A percentile compares a stretch with the other conserved stretches of the same genome.
phyloP scores from a whole-genome alignment of 2,797 vertebrate genomes.

The Propithecus perrieri region DNA sequence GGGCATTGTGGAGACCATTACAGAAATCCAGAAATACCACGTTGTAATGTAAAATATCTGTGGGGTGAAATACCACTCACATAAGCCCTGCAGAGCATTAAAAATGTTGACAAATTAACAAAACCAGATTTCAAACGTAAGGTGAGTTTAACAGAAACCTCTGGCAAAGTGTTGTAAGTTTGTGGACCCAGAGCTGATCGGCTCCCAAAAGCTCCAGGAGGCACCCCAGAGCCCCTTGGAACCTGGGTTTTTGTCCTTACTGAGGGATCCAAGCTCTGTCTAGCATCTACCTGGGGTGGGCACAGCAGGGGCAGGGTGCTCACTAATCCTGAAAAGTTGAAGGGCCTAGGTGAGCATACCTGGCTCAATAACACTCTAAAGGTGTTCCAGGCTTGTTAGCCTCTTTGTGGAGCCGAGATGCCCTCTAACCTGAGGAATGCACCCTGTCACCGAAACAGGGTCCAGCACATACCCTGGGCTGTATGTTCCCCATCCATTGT shows the following conservation, averaged over 20 bases:
- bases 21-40: not conserved
- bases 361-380: not conserved
- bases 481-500: not conserved
- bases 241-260: not conserved
- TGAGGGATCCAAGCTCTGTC: not conserved
- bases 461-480: not conserved
- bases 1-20: not conserved
- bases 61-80: not conserved
- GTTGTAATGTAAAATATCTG: not conserved
- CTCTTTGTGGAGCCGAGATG: not conserved
- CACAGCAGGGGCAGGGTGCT: not conserved
- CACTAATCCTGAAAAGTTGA: not conserved
- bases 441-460: not conserved
- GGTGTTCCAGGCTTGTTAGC: not conserved
- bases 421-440: not conserved
- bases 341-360: not conserved
- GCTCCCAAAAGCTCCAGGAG: not conserved
- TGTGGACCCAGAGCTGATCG: not conserved
- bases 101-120: not conserved
- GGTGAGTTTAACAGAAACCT: not conserved
- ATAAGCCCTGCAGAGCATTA: not conserved
- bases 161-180: not conserved
- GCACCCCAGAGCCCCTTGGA: not conserved
- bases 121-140: not conserved
- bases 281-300: not conserved